phyloP scores from a whole-genome alignment of 2,797 vertebrate species.

The Sphenodon punctatus region DNA sequence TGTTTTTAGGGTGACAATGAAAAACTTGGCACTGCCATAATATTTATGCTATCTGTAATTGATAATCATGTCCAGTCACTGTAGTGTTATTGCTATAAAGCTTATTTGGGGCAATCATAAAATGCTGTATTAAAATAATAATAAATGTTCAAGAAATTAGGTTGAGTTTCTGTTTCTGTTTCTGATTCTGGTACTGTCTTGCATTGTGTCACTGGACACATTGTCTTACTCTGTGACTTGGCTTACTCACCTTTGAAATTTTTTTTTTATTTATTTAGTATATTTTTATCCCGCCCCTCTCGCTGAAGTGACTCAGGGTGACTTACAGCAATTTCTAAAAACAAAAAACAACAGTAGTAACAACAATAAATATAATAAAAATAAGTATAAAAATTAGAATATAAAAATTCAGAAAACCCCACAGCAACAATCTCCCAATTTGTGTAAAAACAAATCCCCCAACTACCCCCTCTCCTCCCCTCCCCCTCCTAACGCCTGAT shows the following conservation, averaged over 20 bases:
- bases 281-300: too few species aligned
- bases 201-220: conserved; percentile 50
- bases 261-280: too few species aligned
- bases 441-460: too few species aligned
- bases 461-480: too few species aligned
- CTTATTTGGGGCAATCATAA: not conserved
- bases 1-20: conserved; percentile 22
- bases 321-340: too few species aligned
- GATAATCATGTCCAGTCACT: not conserved
- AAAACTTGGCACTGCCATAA: not conserved
- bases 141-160: conserved; percentile 33
- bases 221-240: conserved; percentile 39
- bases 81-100: conserved; percentile 46
- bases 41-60: conserved; percentile 39
- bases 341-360: too few species aligned
- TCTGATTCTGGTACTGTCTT: conserved; percentile 19
- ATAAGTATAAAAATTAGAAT: too few species aligned
- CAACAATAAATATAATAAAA: too few species aligned
- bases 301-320: too few species aligned
- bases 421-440: too few species aligned
- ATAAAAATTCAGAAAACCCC: too few species aligned
- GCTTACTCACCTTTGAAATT: conserved; percentile 53
- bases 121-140: not conserved
- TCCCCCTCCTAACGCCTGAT: too few species aligned
- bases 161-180: not conserved